phyloP scores from a whole-genome alignment of 2,888 invertebrate genomes.

The Microplitis deprimator region DNA sequence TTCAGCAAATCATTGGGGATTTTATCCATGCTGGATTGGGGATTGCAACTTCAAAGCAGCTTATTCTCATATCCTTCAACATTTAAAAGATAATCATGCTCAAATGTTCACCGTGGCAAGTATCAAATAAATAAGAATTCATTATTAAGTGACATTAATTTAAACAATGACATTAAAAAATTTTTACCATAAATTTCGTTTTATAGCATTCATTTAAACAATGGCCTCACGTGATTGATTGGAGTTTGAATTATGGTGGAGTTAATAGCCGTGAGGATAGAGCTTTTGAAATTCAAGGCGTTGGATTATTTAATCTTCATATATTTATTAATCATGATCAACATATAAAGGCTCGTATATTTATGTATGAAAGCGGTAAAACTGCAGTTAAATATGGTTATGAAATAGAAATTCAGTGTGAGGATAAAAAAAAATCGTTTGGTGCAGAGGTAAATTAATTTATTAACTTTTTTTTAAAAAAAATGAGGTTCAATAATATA shows the following conservation, averaged over 20 bases:
- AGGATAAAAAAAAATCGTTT: conserved; percentile 8
- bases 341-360: background rate
- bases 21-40: background rate
- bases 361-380: conserved; percentile 4
- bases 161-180: too few relatives aligned
- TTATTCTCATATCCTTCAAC: background rate
- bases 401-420: conserved; percentile 15
- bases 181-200: background rate
- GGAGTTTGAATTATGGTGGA: background rate
- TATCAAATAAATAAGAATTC: background rate
- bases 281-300: background rate
- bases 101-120: background rate
- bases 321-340: background rate
- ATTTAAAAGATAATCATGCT: background rate
- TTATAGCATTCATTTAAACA: background rate
- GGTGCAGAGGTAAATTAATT: background rate
- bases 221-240: background rate
- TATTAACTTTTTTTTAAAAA: background rate
- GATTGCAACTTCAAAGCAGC: background rate
- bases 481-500: background rate
- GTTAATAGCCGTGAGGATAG: conserved; percentile 1
- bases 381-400: conserved; percentile 12
- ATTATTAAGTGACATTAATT: too few relatives aligned
- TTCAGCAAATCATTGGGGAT: background rate
- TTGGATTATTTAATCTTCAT: conserved; percentile 17